Evolutionary conservation across 2,888 invertebrate species (phyloP).

Genomic region (Drosophila vallismaia): DNA sequence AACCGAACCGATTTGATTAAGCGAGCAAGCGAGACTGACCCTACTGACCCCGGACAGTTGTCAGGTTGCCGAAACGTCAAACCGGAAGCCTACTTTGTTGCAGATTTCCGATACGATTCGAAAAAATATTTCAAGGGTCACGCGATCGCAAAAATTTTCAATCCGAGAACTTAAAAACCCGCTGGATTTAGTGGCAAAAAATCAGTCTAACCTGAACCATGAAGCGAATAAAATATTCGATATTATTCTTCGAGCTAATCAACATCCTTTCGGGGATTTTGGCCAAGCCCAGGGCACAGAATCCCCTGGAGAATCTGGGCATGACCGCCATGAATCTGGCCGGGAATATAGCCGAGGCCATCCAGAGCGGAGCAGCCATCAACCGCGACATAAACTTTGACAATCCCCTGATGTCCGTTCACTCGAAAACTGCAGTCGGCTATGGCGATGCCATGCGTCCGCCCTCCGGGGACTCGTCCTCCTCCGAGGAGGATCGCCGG

Average conservation of each 20-base stretch:
- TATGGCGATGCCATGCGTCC: conserved; percentile 66
- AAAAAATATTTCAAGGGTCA: not conserved
- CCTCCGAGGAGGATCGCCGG: conserved; percentile 61
- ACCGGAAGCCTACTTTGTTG: not conserved
- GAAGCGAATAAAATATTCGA: conserved; percentile 45
- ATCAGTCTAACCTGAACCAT: not conserved
- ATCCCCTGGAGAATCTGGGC: conserved; percentile 55
- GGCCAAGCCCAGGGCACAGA: conserved; percentile 26
- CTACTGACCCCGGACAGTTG: conserved; percentile 11
- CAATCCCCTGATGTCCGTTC: conserved; percentile 45
- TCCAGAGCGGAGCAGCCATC: conserved; percentile 55
- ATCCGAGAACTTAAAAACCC: not conserved
- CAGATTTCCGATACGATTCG: not conserved
- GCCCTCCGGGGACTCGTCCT: conserved; percentile 47
- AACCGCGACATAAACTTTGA: conserved; percentile 49
- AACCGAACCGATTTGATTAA: conserved; percentile 36
- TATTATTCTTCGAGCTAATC: conserved; percentile 24
- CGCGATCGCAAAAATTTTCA: not conserved
- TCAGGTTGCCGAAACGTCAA: not conserved
- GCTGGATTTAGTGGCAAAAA: not conserved
- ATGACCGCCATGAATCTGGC: conserved; percentile 57
- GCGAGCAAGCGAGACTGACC: conserved; percentile 49
- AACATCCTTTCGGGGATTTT: conserved; percentile 25
- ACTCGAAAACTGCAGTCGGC: conserved; percentile 53
- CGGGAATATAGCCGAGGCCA: conserved; percentile 44